Conservation (phyloP, 37 sponge, comb jelly and placozoan genomes). For the Theonella swinhoei region DNA sequence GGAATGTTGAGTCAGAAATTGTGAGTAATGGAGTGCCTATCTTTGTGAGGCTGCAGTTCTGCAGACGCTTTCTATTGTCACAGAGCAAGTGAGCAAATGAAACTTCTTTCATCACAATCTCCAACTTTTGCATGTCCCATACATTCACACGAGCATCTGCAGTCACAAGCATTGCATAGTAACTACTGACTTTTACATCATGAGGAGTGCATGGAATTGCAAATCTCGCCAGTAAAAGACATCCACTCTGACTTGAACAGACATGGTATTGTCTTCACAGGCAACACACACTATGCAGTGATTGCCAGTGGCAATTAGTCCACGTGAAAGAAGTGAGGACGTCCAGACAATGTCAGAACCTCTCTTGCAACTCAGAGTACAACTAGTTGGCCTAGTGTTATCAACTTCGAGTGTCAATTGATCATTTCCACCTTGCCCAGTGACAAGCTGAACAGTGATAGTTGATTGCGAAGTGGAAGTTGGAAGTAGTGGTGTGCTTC, state of each 20-base stretch:
- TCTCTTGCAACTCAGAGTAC: constrained; percentile 21
- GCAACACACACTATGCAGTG: constrained; percentile 35
- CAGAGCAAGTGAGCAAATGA: constrained; percentile 29
- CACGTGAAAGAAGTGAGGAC: constrained; percentile 11
- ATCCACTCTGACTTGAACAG: constrained; percentile 51
- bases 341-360: constrained; percentile 44
- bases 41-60: constrained; percentile 17
- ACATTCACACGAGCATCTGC: constrained; percentile 26
- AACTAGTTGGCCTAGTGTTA: background rate
- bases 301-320: constrained; percentile 46
- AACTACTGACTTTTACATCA: background rate
- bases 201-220: constrained; percentile 17
- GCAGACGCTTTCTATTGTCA: background rate
- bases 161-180: constrained; percentile 33
- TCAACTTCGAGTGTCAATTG: background rate
- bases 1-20: constrained; percentile 1
- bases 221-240: constrained; percentile 39
- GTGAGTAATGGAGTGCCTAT: constrained; percentile 51
- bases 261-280: constrained; percentile 52
- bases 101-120: constrained; percentile 1
- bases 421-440: background rate
- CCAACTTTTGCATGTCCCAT: constrained; percentile 43
- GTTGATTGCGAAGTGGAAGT: constrained; percentile 16
- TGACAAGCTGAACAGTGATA: constrained; percentile 5
- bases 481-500: background rate